Evolutionary conservation across 2,797 vertebrate genomes (phyloP), one percentile per base, ranked within the genome.

Genomic region (Phoeniculus purpureus): DNA sequence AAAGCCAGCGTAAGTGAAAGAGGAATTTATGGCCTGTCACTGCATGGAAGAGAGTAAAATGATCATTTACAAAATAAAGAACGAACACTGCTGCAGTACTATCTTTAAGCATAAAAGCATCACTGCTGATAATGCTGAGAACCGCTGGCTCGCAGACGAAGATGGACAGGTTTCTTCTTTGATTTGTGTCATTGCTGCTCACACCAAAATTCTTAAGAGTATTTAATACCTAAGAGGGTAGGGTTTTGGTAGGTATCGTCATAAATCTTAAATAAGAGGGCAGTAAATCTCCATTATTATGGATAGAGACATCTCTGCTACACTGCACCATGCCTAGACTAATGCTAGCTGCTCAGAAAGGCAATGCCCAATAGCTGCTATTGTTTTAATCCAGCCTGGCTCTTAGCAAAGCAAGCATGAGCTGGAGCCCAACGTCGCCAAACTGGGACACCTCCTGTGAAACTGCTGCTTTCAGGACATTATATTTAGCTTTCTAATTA

Each of bases 401-500:
- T 64, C 34, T 5, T 47, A 60, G 31, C 0, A 2, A 76, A 76
- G 61, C 50, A 47, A 84, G 70, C 2, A 2, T 79, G 75, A 95
- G 58, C 74, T 88, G 81, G 37, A 92, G 61, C 37, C 64, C 65
- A 40, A 5, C 10, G 54, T 65, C 23, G 1, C 68, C 79, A 74
- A 84, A 92, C 3, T 65, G 79, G 84, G 88, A 77, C 8, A 9
- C n/a, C 78, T 91, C 51, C 65, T 75, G 47, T 51, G 62, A 86
- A 94, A 89, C 55, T 81, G 59, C 75, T 87, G 83, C 72, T 86
- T 85, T 64, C 8, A 0, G 5, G 60, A 31, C 17, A 8, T 43
- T 93, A 90, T 94, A 87, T 95, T 96, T 93, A 93, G 77, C 52
- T 80, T 74, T 74, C 81, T 92, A 95, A 90, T 94, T 91, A 90